These are phyloP conservation scores for Misgurnus mizolepis DNA, from an alignment of 2,113 vertebrate species.

Conservation along the genomic window DNA sequence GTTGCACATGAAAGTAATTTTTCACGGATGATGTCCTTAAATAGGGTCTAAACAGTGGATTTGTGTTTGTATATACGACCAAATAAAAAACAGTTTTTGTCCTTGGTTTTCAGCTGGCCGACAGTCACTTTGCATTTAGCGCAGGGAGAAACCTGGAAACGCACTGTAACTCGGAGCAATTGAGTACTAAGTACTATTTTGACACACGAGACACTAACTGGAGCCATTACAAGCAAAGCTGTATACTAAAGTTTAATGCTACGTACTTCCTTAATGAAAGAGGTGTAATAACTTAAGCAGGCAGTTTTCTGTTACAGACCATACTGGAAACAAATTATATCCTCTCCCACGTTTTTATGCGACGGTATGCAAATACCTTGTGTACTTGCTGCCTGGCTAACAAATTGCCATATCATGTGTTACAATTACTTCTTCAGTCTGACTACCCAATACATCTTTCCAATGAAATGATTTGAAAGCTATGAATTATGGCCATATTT, in stretches of 20 bases:
- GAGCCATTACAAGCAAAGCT: conserved; percentile 60
- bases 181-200: conserved; percentile 34
- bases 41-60: conserved; percentile 58
- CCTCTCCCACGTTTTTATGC: conserved; percentile 55
- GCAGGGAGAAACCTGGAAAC: conserved; percentile 52
- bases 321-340: conserved; percentile 65
- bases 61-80: conserved; percentile 51
- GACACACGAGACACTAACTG: conserved; percentile 60
- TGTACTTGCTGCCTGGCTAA: conserved; percentile 74
- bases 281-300: conserved; percentile 61
- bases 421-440: conserved; percentile 76
- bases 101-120: conserved; percentile 44
- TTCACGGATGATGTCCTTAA: conserved; percentile 54
- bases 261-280: conserved; percentile 62
- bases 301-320: conserved; percentile 65
- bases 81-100: conserved; percentile 35
- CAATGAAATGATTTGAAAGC: conserved; percentile 76
- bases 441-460: conserved; percentile 76
- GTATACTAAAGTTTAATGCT: conserved; percentile 53
- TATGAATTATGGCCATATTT: conserved; percentile 84
- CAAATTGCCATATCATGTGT: conserved; percentile 81
- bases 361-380: conserved; percentile 70
- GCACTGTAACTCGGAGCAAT: conserved; percentile 36
- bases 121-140: conserved; percentile 55
- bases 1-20: conserved; percentile 46